Percentiles rank a stretch among this genome's conserved stretches.
Evolutionary conservation across 2,113 vertebrate genomes (phyloP).

Genomic region (Cranoglanis bouderius): DNA sequence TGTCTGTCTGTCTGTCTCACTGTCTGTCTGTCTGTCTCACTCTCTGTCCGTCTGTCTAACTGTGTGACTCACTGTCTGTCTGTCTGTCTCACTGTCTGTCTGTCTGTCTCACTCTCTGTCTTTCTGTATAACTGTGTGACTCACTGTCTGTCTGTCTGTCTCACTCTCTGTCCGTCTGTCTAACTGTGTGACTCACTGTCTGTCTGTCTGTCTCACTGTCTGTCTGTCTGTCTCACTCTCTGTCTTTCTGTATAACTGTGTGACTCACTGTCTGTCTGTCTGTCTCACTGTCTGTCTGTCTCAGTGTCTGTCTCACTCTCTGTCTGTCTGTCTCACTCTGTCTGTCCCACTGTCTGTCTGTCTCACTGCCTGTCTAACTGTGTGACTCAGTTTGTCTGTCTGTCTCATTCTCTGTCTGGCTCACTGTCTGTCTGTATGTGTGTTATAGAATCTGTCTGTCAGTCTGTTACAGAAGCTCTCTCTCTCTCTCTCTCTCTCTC

Average conservation of each 20-base stretch:
- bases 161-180: background rate
- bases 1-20: too few species aligned
- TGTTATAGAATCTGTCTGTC: background rate
- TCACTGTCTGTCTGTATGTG: background rate
- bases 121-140: background rate
- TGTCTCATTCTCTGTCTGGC: background rate
- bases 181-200: too few species aligned
- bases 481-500: background rate
- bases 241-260: too few species aligned
- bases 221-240: too few species aligned
- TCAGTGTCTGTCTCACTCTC: too few species aligned
- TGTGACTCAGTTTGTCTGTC: background rate
- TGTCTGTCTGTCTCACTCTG: too few species aligned
- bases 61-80: background rate
- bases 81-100: background rate
- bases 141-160: background rate
- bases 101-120: too few species aligned
- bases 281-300: too few species aligned
- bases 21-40: too few species aligned
- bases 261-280: too few species aligned
- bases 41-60: background rate
- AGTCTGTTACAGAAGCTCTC: background rate
- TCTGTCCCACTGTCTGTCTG: too few species aligned
- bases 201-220: too few species aligned
- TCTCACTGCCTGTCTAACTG: background rate